These are phyloP conservation scores for Cremastinae sp. DNA, from an alignment of 2,888 invertebrate species.

Conservation along the genomic window DNA sequence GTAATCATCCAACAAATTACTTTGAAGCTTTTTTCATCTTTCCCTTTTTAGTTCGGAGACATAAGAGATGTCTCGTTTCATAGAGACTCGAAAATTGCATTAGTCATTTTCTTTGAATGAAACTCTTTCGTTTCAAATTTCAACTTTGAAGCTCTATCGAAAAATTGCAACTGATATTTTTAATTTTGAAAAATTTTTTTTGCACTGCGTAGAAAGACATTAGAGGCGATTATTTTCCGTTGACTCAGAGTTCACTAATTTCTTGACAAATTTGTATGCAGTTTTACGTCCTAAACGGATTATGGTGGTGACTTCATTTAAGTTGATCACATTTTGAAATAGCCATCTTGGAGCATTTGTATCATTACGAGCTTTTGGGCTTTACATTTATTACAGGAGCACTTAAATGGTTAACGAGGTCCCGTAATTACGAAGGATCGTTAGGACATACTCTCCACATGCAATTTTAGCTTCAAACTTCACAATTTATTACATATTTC, in stretches of 20 bases:
- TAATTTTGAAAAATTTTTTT: too few species aligned
- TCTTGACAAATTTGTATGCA: conserved; percentile 7
- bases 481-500: background rate
- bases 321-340: conserved; percentile 15
- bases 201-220: too few species aligned
- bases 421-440: conserved; percentile 46
- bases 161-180: too few species aligned
- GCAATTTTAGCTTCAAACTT: conserved; percentile 1
- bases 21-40: conserved; percentile 1
- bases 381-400: conserved; percentile 4
- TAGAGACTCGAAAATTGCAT: too few species aligned
- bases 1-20: background rate
- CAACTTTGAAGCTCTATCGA: too few species aligned
- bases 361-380: conserved; percentile 8
- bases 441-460: conserved; percentile 29
- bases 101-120: too few species aligned
- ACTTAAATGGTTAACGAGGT: conserved; percentile 43
- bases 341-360: background rate
- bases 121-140: too few species aligned
- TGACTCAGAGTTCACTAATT: conserved; percentile 29
- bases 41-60: background rate
- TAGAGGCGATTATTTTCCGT: too few species aligned
- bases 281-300: background rate
- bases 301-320: conserved; percentile 33
- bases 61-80: too few species aligned